Percentiles rank a stretch among this genome's conserved stretches.
Evolutionary conservation across 2,888 invertebrate species (phyloP).

Genomic region (Baronia brevicornis): DNA sequence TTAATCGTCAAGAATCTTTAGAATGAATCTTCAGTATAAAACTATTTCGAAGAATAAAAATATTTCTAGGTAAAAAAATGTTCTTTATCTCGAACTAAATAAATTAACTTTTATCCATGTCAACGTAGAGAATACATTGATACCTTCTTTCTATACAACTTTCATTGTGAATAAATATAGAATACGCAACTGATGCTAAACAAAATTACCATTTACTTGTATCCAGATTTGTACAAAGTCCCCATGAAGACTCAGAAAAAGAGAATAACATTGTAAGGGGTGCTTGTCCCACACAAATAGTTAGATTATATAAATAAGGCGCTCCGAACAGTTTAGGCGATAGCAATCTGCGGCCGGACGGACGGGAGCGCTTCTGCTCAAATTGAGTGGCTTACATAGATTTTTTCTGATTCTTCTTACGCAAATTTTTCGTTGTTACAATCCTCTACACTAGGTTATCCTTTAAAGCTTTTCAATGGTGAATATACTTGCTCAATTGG

Average conservation of each 20-base stretch:
- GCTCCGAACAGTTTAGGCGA: conserved; percentile 58
- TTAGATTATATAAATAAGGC: conserved; percentile 74
- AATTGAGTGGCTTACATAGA: conserved; percentile 63
- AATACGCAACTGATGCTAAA: conserved; percentile 11
- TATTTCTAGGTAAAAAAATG: too few species aligned
- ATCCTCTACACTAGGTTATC: conserved; percentile 1
- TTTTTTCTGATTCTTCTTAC: conserved; percentile 49
- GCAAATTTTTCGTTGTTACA: conserved; percentile 23
- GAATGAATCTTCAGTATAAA: too few species aligned
- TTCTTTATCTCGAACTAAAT: too few species aligned
- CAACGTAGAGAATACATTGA: too few species aligned
- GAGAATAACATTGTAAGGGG: conserved; percentile 48
- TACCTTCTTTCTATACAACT: too few species aligned
- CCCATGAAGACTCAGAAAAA: conserved; percentile 25
- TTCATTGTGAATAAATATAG: conserved; percentile 14
- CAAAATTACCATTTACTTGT: conserved; percentile 11
- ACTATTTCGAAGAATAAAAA: too few species aligned
- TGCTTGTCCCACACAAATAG: conserved; percentile 70
- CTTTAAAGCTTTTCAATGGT: conserved; percentile 7
- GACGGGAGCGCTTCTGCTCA: conserved; percentile 34
- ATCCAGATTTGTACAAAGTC: conserved; percentile 20
- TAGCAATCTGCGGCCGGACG: conserved; percentile 59
- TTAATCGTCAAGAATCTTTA: too few species aligned
- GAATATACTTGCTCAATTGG: neutral
- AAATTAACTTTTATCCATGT: too few species aligned